A percentile compares a stretch with the other conserved stretches of the same genome.
These are phyloP conservation scores for Thereva nobilitata DNA, from an alignment of 2,888 invertebrate genomes.

Conservation along the genomic window DNA sequence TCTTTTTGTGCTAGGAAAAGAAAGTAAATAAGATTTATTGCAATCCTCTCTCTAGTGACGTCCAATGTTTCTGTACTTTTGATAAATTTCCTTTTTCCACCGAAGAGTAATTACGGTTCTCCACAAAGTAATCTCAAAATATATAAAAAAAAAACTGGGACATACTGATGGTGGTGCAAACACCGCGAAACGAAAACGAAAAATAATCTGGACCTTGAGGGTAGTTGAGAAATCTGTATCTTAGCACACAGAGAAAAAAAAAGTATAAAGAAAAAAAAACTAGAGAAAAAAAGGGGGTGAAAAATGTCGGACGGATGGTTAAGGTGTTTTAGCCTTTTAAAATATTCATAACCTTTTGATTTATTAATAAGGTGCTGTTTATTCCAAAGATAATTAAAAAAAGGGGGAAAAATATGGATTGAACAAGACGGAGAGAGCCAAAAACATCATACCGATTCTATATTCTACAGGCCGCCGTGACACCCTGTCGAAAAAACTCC, in stretches of 20 bases:
- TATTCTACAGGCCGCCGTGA: too few species aligned
- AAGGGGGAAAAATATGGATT: slow-evolving; percentile 29
- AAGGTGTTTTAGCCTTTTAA: slow-evolving; percentile 27
- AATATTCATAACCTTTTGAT: slow-evolving; percentile 38
- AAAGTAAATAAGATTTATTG: slow-evolving; percentile 42
- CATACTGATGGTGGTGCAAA: slow-evolving; percentile 17
- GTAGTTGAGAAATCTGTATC: slow-evolving; percentile 10
- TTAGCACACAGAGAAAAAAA: slow-evolving; percentile 2
- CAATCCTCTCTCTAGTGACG: slow-evolving; percentile 41
- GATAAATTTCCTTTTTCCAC: slow-evolving; percentile 40
- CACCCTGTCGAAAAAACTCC: too few species aligned
- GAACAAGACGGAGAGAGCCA: slow-evolving; percentile 26
- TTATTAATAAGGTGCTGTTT: slow-evolving; percentile 40
- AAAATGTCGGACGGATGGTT: neutral
- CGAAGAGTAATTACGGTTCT: slow-evolving; percentile 40
- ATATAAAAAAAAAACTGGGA: slow-evolving; percentile 23
- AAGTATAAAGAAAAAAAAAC: too few species aligned
- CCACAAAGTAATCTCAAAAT: slow-evolving; percentile 19
- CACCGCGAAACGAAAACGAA: slow-evolving; percentile 14
- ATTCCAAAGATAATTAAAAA: slow-evolving; percentile 39
- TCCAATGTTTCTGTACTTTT: slow-evolving; percentile 38
- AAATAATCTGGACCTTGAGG: slow-evolving; percentile 31
- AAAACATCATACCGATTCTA: slow-evolving; percentile 13
- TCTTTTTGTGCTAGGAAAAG: slow-evolving; percentile 35
- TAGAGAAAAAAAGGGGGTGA: neutral